Evolutionary conservation across 2,113 vertebrate genomes (phyloP).

Genomic region (Macroglossus sobrinus): DNA sequence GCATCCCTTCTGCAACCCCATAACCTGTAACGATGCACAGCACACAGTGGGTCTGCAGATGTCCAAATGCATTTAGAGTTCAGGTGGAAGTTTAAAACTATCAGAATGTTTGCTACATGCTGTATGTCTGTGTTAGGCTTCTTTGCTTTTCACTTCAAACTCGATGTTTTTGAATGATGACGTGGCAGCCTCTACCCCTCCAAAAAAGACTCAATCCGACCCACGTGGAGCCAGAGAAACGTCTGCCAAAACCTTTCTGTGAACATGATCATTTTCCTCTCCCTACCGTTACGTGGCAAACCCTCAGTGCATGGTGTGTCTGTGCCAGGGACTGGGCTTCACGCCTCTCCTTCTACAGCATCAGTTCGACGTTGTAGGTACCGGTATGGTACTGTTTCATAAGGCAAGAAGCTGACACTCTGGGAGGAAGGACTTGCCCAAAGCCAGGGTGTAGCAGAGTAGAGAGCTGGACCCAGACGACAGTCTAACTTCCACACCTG

Average conservation of each 20-base stretch:
- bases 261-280: rapidly evolving
- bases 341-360: rapidly evolving
- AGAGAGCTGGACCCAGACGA: neutral
- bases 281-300: rapidly evolving
- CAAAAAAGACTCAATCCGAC: neutral
- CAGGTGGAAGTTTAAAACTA: neutral
- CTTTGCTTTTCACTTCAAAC: neutral
- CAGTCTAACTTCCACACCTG: neutral
- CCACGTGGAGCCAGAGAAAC: neutral
- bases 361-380: rapidly evolving
- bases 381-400: neutral
- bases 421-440: neutral
- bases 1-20: neutral
- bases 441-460: neutral
- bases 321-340: no score
- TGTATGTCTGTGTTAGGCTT: neutral
- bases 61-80: neutral
- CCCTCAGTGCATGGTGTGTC: rapidly evolving
- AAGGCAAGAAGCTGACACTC: neutral
- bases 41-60: neutral
- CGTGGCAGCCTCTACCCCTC: neutral
- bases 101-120: neutral
- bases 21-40: neutral
- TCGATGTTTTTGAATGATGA: neutral
- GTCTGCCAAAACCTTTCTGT: no score